Evolutionary conservation across 2,113 vertebrate species (phyloP).

Genomic region (Anguilla japonica): DNA sequence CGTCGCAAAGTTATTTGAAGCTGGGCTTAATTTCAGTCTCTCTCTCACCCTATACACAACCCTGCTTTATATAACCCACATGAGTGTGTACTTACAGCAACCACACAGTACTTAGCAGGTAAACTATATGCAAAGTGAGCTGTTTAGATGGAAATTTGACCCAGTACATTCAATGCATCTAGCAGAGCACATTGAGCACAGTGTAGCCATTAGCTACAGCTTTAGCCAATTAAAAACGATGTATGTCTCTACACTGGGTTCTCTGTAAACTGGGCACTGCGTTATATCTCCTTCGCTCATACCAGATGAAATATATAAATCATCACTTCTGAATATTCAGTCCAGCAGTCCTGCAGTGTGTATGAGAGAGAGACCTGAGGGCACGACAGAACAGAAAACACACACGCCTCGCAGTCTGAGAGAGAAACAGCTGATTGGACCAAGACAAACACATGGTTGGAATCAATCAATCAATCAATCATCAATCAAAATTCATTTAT

Average conservation of each 20-base stretch:
- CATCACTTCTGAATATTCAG: background rate
- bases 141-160: background rate
- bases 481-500: too few species aligned
- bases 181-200: background rate
- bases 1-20: too few species aligned
- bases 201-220: background rate
- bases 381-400: background rate
- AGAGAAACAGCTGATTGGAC: background rate
- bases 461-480: too few species aligned
- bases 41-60: too few species aligned
- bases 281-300: background rate
- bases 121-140: background rate
- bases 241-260: background rate
- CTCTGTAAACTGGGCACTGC: background rate
- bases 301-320: background rate
- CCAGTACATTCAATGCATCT: background rate
- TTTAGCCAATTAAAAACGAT: background rate
- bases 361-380: background rate
- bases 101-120: background rate
- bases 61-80: too few species aligned
- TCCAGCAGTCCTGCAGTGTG: background rate
- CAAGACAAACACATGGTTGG: too few species aligned
- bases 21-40: too few species aligned
- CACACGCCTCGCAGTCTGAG: background rate
- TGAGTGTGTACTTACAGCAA: too few species aligned